These are phyloP conservation scores for Psilanteris sp. DNA, from an alignment of 1,140 invertebrate genomes.

Conservation along the genomic window DNA sequence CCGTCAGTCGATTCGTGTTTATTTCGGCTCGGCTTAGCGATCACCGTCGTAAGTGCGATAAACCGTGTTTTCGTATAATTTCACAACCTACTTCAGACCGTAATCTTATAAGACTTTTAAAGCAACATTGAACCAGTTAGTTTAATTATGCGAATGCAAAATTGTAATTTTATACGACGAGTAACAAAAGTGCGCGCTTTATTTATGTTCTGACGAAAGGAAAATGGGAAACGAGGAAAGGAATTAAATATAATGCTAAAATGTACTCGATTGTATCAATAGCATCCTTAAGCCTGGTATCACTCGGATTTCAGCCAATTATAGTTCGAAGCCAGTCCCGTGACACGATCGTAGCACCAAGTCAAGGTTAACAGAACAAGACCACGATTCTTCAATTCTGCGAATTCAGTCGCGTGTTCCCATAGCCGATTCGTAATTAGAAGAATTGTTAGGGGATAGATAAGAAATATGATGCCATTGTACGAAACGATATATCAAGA, in stretches of 20 bases:
- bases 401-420: conserved; percentile 48
- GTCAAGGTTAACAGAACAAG: conserved; percentile 47
- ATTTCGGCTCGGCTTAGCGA: background rate
- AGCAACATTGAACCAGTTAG: too few relatives aligned
- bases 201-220: too few relatives aligned
- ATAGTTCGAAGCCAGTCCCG: conserved; percentile 32
- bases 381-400: conserved; percentile 46
- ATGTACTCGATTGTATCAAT: conserved; percentile 30
- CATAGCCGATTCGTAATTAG: conserved; percentile 32
- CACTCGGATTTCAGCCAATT: conserved; percentile 49
- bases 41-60: too few relatives aligned
- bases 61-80: too few relatives aligned
- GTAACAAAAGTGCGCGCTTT: too few relatives aligned
- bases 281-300: conserved; percentile 18
- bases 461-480: conserved; percentile 47
- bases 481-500: background rate
- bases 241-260: conserved; percentile 5
- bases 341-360: conserved; percentile 38
- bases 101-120: conserved; percentile 3
- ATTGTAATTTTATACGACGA: conserved; percentile 4
- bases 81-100: background rate
- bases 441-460: conserved; percentile 12
- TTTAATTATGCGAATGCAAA: conserved; percentile 10
- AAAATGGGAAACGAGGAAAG: too few relatives aligned
- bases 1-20: conserved; percentile 2